phyloP scores from a whole-genome alignment of 2,888 invertebrate species.

The Agrotis segetum region DNA sequence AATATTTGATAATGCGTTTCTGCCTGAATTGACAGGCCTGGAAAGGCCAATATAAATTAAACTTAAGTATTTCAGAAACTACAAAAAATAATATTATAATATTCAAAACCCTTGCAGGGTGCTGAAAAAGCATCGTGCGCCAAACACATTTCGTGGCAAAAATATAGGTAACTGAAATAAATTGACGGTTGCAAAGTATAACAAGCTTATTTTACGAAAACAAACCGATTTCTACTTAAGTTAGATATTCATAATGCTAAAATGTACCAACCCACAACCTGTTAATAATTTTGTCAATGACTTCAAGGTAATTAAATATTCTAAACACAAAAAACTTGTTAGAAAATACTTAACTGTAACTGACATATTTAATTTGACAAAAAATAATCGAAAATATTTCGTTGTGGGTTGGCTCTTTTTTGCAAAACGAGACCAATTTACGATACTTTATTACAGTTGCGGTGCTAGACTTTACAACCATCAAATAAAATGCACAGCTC shows the following conservation, averaged over 20 bases:
- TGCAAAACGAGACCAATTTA: not conserved
- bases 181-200: conserved; percentile 13
- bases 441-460: not conserved
- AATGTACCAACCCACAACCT: not conserved
- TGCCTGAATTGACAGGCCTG: no score
- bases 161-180: conserved; percentile 28
- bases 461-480: conserved; percentile 13
- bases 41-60: no score
- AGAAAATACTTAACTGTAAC: no score
- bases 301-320: no score
- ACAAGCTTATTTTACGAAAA: conserved; percentile 1
- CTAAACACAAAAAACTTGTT: no score
- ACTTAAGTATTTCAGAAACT: not conserved
- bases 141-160: conserved; percentile 35
- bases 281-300: not conserved
- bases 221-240: no score
- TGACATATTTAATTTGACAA: no score
- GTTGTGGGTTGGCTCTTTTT: not conserved
- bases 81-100: conserved; percentile 21
- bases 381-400: no score
- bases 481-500: conserved; percentile 12
- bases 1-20: no score
- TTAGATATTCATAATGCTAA: not conserved
- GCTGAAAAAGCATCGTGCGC: conserved; percentile 50
- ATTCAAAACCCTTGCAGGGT: conserved; percentile 28